Conservation (phyloP, 2,797 vertebrate genomes). For the Acipenser ruthenus region DNA sequence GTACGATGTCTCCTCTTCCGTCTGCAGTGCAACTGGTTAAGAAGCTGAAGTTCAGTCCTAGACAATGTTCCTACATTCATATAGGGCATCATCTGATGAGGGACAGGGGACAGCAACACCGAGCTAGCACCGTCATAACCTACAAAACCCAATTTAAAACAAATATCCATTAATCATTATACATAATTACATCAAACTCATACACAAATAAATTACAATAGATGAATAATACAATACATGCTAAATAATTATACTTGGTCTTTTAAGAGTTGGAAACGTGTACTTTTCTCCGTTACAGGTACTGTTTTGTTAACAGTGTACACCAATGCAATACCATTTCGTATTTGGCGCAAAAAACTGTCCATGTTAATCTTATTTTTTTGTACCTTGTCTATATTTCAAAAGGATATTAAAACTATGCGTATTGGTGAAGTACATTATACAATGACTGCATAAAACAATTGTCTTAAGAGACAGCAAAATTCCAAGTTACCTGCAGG, state of each 20-base stretch:
- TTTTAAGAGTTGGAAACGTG: too few species aligned
- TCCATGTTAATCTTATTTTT: too few species aligned
- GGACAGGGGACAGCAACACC: constrained; percentile 84
- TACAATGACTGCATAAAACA: too few species aligned
- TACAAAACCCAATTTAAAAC: constrained; percentile 33
- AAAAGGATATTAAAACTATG: too few species aligned
- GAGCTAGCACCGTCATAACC: constrained; percentile 84
- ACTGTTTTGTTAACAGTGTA: too few species aligned
- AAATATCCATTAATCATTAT: not conserved
- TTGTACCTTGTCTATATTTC: too few species aligned
- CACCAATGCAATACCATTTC: too few species aligned
- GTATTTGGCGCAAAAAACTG: too few species aligned
- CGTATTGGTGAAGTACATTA: too few species aligned
- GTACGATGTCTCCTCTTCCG: constrained; percentile 89
- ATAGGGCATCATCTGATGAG: constrained; percentile 93
- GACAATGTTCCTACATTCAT: constrained; percentile 93
- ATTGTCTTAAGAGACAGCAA: too few species aligned
- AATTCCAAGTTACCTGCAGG: constrained; percentile 67
- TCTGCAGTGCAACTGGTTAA: constrained; percentile 93
- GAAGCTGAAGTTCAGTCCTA: constrained; percentile 85
- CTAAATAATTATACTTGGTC: too few species aligned
- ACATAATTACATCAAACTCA: not conserved
- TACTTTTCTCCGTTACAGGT: too few species aligned
- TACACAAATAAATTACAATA: not conserved
- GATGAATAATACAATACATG: not conserved